Base-by-base conservation (phyloP, 2,797 vertebrate species). In the Falco cherrug region DNA sequence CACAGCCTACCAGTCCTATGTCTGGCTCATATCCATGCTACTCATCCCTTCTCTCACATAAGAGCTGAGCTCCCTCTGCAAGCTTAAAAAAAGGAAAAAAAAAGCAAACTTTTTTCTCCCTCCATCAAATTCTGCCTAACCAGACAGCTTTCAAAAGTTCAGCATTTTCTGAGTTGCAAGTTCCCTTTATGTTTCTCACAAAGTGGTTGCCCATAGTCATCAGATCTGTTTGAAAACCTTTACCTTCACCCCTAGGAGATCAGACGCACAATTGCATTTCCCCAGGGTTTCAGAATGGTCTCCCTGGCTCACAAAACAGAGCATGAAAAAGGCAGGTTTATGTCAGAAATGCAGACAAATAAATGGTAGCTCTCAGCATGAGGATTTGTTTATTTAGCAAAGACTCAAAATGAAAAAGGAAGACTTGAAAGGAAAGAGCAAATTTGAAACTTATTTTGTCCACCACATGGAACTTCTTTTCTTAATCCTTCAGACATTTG, bases 1-100 rank as follows among this genome's bases (percentile, higher is more conserved):
- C 95, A 96, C 87, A 96, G 57, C 96, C 96, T 95, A 96, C 95
- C 91, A 71, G 95, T 26, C 82, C 96, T 78, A 14, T 6, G 84
- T 91, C 96, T 97, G 96, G 75, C 91, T 97, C 89, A 24, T 74
- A 93, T 37, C 75, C 84, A 75, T 2, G 5, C 81, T 87, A 83
- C 82, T 91, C 87, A 92, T 82, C 28, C 68, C 39, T 54, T 68
- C 45, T 92, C 75, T 91, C 60, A 1, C 60, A 1, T 31, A 91
- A 91, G 64, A 83, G 57, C 76, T 61, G 31, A 87, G 60, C 45
- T 95, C 89, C 92, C 93, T 96, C 95, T 97, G 95, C 78, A 94
- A 94, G 64, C 45, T 89, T 83, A 84, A 94, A 94, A 41, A 95
- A 93, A 45, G 47, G 25, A 47, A 79, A 84, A 84, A 91, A 35